Conservation (phyloP, 2,113 vertebrate genomes). For the Anseranas semipalmata region DNA sequence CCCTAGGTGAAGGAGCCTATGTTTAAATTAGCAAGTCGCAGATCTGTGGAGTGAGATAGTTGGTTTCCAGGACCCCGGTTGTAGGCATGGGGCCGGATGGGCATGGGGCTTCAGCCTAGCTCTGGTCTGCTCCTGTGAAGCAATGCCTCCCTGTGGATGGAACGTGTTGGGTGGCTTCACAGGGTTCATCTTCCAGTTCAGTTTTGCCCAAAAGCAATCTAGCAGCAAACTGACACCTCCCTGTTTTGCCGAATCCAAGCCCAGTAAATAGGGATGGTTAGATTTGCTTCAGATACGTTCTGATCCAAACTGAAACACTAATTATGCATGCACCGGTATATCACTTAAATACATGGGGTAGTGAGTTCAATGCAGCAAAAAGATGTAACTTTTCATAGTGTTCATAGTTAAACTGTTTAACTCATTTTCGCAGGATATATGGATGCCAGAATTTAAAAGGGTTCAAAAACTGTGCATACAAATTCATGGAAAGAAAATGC, state of each 20-base stretch:
- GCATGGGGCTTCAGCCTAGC: neutral
- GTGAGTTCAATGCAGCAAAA: neutral
- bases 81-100: neutral
- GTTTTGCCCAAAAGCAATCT: neutral
- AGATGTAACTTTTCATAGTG: neutral
- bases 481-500: neutral
- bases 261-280: neutral
- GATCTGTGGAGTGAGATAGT: neutral
- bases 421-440: neutral
- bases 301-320: neutral
- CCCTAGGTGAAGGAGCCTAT: neutral
- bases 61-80: neutral
- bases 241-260: rapidly evolving
- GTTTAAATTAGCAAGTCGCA: neutral
- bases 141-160: neutral
- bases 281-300: neutral
- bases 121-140: neutral
- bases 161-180: rapidly evolving
- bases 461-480: neutral
- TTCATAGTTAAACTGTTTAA: neutral
- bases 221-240: neutral
- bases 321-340: neutral
- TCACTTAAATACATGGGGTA: neutral
- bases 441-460: neutral
- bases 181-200: neutral